Conservation (phyloP, 2,888 invertebrate genomes). For the Nephrotoma flavescens region DNA sequence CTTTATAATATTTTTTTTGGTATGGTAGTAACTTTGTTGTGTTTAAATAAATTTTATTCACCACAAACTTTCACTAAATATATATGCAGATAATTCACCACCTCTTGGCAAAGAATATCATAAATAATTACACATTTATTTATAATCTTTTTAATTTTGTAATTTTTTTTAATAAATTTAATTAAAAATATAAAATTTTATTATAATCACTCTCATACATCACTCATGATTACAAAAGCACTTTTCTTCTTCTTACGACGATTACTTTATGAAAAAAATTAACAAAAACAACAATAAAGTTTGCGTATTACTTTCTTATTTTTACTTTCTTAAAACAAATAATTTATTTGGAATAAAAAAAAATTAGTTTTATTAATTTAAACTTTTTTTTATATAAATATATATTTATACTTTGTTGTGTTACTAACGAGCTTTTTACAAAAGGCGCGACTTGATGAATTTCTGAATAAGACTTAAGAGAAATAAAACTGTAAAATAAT, state of each 20-base stretch:
- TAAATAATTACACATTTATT: conserved; percentile 1
- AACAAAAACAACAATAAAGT: not conserved
- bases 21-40: not conserved
- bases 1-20: conserved; percentile 2
- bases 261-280: not conserved
- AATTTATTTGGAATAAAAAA: not conserved
- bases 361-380: not conserved
- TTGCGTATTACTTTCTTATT: not conserved
- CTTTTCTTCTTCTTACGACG: not conserved
- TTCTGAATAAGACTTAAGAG: not conserved
- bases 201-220: conserved; percentile 1
- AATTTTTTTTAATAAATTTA: not conserved
- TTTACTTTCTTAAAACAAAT: not conserved
- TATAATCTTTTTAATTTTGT: not conserved
- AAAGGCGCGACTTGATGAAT: not conserved
- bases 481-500: not conserved
- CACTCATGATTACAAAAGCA: conserved; percentile 2
- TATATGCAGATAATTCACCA: not conserved
- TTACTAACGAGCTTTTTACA: not conserved
- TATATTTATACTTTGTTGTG: not conserved
- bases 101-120: not conserved
- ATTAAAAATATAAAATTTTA: not conserved
- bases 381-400: not conserved
- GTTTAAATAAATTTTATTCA: not conserved
- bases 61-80: not conserved